Evolutionary conservation across 2,797 vertebrate genomes (phyloP).

Genomic region (Microctenopoma stevenorrisi): DNA sequence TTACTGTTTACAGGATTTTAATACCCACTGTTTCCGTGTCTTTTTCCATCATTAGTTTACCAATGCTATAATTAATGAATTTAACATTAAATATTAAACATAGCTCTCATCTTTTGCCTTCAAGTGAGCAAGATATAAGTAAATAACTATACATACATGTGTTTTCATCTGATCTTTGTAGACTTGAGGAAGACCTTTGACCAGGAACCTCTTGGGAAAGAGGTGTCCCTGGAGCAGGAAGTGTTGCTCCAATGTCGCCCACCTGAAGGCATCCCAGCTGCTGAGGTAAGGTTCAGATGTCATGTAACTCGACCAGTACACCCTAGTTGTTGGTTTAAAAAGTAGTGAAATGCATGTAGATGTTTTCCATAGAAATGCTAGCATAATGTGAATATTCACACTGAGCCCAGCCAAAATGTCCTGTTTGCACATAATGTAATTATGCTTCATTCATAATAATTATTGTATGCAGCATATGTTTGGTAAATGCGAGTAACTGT

Average conservation of each 20-base stretch:
- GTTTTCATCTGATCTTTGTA: constrained; percentile 62
- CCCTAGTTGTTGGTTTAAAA: constrained; percentile 13
- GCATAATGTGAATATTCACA: constrained; percentile 10
- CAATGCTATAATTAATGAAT: constrained; percentile 15
- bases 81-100: constrained; percentile 20
- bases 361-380: constrained; percentile 13
- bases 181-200: constrained; percentile 98
- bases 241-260: constrained; percentile 98
- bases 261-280: constrained; percentile 96
- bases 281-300: constrained; percentile 86
- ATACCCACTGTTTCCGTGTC: not conserved
- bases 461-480: constrained; percentile 7
- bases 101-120: not conserved
- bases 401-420: constrained; percentile 28
- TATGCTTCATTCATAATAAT: not conserved
- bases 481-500: not conserved
- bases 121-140: not conserved
- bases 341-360: not conserved
- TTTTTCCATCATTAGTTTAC: constrained; percentile 14
- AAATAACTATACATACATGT: constrained; percentile 17
- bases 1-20: constrained; percentile 16
- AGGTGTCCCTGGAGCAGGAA: constrained; percentile 96
- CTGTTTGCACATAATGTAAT: not conserved
- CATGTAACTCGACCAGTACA: not conserved
- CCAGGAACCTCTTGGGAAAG: constrained; percentile 97